phyloP scores from a whole-genome alignment of 2,888 invertebrate genomes.

The Mesorhabditis spiculigera region DNA sequence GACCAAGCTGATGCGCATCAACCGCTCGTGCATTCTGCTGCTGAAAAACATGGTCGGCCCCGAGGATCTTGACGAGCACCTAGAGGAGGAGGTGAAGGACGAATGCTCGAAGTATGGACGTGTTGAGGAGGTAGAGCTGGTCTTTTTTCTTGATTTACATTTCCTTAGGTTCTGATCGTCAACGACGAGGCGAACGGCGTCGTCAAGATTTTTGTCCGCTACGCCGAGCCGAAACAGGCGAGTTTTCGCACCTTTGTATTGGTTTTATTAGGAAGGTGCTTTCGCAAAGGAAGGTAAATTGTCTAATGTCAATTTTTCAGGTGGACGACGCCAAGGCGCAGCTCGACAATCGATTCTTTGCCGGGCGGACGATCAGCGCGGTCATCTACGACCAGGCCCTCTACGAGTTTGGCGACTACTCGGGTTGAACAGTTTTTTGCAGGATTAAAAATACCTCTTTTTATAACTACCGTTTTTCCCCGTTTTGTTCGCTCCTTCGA shows the following conservation, averaged over 20 bases:
- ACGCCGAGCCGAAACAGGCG: slow-evolving; percentile 68
- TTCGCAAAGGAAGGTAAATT: slow-evolving; percentile 7
- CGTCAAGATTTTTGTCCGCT: slow-evolving; percentile 54
- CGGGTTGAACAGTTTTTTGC: slow-evolving; percentile 19
- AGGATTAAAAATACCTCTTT: too few species aligned
- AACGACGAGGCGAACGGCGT: slow-evolving; percentile 33
- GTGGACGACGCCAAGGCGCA: slow-evolving; percentile 80
- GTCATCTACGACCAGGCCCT: slow-evolving; percentile 91
- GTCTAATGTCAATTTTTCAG: slow-evolving; percentile 65
- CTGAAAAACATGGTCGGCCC: slow-evolving; percentile 83
- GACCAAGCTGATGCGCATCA: slow-evolving; percentile 83
- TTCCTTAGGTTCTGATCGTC: slow-evolving; percentile 44
- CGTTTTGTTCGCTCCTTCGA: too few species aligned
- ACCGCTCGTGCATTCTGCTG: slow-evolving; percentile 71
- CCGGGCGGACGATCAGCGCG: slow-evolving; percentile 85
- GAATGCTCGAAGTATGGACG: slow-evolving; percentile 84
- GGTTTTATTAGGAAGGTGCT: not conserved
- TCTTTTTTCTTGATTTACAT: slow-evolving; percentile 4
- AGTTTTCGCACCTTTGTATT: not conserved
- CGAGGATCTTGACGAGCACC: slow-evolving; percentile 86
- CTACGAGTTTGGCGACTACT: slow-evolving; percentile 83
- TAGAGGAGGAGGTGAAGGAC: slow-evolving; percentile 91
- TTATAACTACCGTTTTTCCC: too few species aligned
- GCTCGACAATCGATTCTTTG: slow-evolving; percentile 89
- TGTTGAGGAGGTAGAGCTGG: slow-evolving; percentile 41